A percentile compares a stretch with the other conserved stretches of the same genome.
phyloP scores from a whole-genome alignment of 2,113 vertebrate species.

The Clarias macrocephalus region DNA sequence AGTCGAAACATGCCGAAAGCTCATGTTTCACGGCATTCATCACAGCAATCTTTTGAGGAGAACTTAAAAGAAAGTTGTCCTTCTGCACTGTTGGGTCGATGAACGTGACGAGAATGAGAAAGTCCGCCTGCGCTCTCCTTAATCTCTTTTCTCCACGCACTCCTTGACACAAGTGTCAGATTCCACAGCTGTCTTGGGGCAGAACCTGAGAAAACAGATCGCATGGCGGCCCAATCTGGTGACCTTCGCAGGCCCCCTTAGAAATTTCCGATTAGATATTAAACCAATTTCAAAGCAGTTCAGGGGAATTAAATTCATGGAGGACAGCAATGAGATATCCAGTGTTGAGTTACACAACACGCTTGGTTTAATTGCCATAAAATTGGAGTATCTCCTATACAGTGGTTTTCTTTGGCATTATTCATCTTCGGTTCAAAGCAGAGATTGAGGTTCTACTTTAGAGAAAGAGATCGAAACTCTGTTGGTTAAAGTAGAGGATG shows the following conservation, averaged over 20 bases:
- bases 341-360: slow-evolving; percentile 27
- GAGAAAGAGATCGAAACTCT: not conserved
- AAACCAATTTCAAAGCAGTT: slow-evolving; percentile 41
- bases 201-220: slow-evolving; percentile 65
- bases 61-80: slow-evolving; percentile 36
- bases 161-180: slow-evolving; percentile 57
- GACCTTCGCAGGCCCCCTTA: slow-evolving; percentile 31
- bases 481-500: slow-evolving; percentile 28
- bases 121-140: slow-evolving; percentile 41
- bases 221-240: slow-evolving; percentile 51
- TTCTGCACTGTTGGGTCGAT: slow-evolving; percentile 24
- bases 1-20: slow-evolving; percentile 27
- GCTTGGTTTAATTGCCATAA: slow-evolving; percentile 27
- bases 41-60: slow-evolving; percentile 17
- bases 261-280: slow-evolving; percentile 49
- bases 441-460: slow-evolving; percentile 5
- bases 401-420: not conserved
- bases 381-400: slow-evolving; percentile 12
- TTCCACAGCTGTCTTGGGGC: slow-evolving; percentile 69
- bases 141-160: slow-evolving; percentile 44
- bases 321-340: slow-evolving; percentile 17
- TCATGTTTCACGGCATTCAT: slow-evolving; percentile 31
- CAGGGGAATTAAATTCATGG: not conserved
- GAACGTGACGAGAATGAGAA: slow-evolving; percentile 43
- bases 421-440: not conserved